A percentile compares a stretch with the other conserved stretches of the same genome.
Evolutionary conservation across 2,797 vertebrate species (phyloP).

Genomic region (Enteromius argenteus): DNA sequence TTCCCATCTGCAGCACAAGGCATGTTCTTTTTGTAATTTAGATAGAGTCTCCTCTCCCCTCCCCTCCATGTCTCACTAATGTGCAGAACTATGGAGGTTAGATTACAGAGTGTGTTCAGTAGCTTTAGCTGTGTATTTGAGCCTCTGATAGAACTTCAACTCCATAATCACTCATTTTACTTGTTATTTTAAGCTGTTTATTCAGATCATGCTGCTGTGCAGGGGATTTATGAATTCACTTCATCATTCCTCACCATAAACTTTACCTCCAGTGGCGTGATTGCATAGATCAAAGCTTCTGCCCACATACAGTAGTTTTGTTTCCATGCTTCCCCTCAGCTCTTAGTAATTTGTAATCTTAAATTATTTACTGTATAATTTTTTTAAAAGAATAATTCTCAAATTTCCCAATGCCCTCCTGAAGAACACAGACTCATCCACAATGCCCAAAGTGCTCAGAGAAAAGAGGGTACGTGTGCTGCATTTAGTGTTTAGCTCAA

Average conservation of each 20-base stretch:
- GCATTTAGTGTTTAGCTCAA: slow-evolving; percentile 5
- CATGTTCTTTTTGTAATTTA: slow-evolving; percentile 67
- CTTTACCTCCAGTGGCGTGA: neutral
- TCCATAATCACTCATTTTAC: neutral
- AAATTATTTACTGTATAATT: neutral
- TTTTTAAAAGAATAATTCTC: neutral
- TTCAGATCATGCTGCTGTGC: slow-evolving; percentile 2
- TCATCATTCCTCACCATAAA: neutral
- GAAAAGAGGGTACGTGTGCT: slow-evolving; percentile 71
- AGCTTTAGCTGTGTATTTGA: slow-evolving; percentile 8
- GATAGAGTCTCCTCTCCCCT: slow-evolving; percentile 3
- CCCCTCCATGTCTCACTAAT: slow-evolving; percentile 64
- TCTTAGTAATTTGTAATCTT: neutral
- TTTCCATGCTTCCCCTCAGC: neutral
- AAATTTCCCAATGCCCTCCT: slow-evolving; percentile 3
- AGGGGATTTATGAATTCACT: neutral
- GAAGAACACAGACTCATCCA: slow-evolving; percentile 47
- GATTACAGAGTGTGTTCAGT: slow-evolving; percentile 12
- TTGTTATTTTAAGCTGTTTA: slow-evolving; percentile 1
- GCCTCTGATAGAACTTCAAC: neutral
- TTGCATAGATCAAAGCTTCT: neutral
- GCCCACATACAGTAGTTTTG: slow-evolving; percentile 19
- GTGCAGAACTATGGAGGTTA: slow-evolving; percentile 51
- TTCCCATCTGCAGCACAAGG: slow-evolving; percentile 76
- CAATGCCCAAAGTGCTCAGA: slow-evolving; percentile 74